Evolutionary conservation across 1,140 invertebrate species (phyloP), one percentile per base, ranked within the genome.

Genomic region (Nixonia krombeini): DNA sequence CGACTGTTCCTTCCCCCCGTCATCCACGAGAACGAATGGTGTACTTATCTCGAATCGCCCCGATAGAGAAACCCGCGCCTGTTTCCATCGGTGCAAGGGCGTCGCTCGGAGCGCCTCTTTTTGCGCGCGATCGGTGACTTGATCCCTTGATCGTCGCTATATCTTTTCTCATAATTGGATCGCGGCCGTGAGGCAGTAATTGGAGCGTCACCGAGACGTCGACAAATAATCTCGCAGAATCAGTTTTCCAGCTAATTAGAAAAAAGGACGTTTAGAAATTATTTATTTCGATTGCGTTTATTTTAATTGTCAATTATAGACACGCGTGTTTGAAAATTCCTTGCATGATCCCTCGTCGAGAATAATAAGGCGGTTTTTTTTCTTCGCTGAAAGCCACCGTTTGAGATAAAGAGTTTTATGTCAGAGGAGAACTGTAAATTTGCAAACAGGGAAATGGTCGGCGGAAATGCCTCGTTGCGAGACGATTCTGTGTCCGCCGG

Each of bases 391-490:
- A n/a, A n/a, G n/a, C n/a, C n/a, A n/a, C n/a, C n/a, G n/a, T n/a
- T n/a, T n/a, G n/a, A n/a, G n/a, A 21, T 21, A 21, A 21, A 21
- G 6, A 3, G 21, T 21, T 21, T 21, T 21, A 6, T 21, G 6
- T 21, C 2, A 21, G 2, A 21, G 2, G 21, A 21, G 6, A 21
- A 21, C 21, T 38, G 1, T 25, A 38, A 35, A 46, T 68, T 37
- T 47, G 9, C 80, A 78, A 35, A 3, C 72, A 93, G 92, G 91
- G 31, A 89, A 89, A 81, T 94, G 93, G 93, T 94, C 93, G 44
- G 85, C 87, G 6, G 78, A 86, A 9, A 84, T 90, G n/a, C 93
- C 93, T 5, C 87, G 79, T 28, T 94, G 93, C 79, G 88, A 89
- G 72, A 87, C 89, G 57, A 92, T 94, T 5, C 85, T 90, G 41